These are phyloP conservation scores for Poecilia velifera DNA, from an alignment of 2,797 vertebrate genomes.

Conservation along the genomic window DNA sequence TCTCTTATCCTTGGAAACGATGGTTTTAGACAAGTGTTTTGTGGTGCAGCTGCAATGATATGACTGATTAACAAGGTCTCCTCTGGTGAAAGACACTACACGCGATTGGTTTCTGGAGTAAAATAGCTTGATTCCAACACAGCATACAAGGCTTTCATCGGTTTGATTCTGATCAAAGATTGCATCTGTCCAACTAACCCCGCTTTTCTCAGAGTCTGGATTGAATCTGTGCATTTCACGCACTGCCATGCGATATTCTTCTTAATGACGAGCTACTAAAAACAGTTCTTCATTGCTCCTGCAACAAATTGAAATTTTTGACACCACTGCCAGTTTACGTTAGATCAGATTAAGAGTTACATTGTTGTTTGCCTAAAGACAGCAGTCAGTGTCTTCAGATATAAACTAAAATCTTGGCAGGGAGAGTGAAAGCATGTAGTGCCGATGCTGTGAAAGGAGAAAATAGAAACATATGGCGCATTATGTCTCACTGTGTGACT, in stretches of 20 bases:
- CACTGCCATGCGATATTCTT: conserved; percentile 15
- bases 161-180: neutral
- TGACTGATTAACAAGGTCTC: neutral
- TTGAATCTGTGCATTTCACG: neutral
- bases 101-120: neutral
- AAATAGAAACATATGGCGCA: conserved; percentile 61
- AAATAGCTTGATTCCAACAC: neutral
- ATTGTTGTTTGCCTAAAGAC: conserved; percentile 32
- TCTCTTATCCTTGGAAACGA: neutral
- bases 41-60: neutral
- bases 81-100: neutral
- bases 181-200: neutral
- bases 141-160: neutral
- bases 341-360: conserved; percentile 26
- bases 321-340: conserved; percentile 41
- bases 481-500: conserved; percentile 54
- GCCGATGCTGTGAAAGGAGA: conserved; percentile 38
- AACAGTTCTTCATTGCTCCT: neutral
- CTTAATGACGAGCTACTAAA: neutral
- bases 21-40: neutral
- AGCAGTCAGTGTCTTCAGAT: conserved; percentile 52
- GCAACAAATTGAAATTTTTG: conserved; percentile 21
- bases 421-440: conserved; percentile 22
- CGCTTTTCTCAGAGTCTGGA: neutral
- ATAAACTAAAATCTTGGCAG: conserved; percentile 47